A percentile compares a stretch with the other conserved stretches of the same genome.
phyloP scores from a whole-genome alignment of 2,888 invertebrate genomes.

The Drosophila diplacantha region DNA sequence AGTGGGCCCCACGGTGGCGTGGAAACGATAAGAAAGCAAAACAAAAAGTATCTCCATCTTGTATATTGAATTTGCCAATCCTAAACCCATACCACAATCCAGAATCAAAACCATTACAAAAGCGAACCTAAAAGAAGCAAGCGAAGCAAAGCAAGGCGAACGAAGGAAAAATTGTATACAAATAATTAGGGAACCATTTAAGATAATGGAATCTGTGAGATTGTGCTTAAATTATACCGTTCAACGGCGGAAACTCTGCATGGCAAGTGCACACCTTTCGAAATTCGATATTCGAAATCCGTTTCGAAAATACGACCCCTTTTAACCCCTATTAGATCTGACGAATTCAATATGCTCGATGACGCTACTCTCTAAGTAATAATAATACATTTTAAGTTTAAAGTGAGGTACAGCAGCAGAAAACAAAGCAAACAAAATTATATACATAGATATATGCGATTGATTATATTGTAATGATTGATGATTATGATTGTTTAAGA shows the following conservation, averaged over 20 bases:
- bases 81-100: slow-evolving; percentile 26
- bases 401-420: slow-evolving; percentile 56
- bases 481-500: slow-evolving; percentile 66
- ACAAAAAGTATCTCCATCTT: slow-evolving; percentile 68
- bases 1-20: slow-evolving; percentile 48
- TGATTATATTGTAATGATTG: slow-evolving; percentile 62
- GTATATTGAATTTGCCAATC: slow-evolving; percentile 73
- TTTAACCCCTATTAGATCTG: slow-evolving; percentile 52
- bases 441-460: slow-evolving; percentile 55
- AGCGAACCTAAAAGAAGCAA: slow-evolving; percentile 14
- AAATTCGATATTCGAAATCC: slow-evolving; percentile 19
- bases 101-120: slow-evolving; percentile 11
- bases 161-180: slow-evolving; percentile 41
- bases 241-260: slow-evolving; percentile 34
- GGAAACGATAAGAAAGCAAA: slow-evolving; percentile 47
- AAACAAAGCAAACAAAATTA: slow-evolving; percentile 47
- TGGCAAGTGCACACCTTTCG: slow-evolving; percentile 38
- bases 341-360: slow-evolving; percentile 76
- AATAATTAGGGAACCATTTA: slow-evolving; percentile 47
- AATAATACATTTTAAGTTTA: slow-evolving; percentile 60
- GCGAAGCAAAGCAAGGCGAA: slow-evolving; percentile 25
- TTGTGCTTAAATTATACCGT: slow-evolving; percentile 61
- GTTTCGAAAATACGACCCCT: slow-evolving; percentile 42
- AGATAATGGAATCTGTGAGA: slow-evolving; percentile 53
- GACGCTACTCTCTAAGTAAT: slow-evolving; percentile 73